These are phyloP conservation scores for Archilochus colubris DNA, from an alignment of 2,113 vertebrate genomes.

Conservation along the genomic window DNA sequence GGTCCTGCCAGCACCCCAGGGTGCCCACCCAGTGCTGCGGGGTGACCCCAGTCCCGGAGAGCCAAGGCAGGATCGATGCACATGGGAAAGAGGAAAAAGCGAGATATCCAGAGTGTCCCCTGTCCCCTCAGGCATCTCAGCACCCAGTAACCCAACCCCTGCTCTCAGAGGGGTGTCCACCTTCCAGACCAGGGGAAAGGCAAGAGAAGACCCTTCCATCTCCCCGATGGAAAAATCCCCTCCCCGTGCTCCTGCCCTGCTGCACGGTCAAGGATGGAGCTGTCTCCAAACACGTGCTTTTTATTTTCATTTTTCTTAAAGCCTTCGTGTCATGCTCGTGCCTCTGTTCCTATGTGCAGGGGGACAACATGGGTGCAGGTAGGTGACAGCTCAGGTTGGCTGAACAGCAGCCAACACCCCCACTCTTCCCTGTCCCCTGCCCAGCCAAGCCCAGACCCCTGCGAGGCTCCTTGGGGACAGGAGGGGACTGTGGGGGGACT, in stretches of 20 bases:
- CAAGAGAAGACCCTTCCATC: neutral
- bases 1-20: neutral
- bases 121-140: accelerated
- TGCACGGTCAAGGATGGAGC: accelerated
- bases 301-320: neutral
- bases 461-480: accelerated
- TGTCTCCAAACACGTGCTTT: neutral
- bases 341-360: accelerated
- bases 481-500: accelerated
- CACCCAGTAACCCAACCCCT: accelerated
- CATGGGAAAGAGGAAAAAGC: neutral
- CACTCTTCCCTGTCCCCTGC: neutral
- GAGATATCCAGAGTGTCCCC: accelerated
- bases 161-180: neutral
- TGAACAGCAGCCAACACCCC: accelerated
- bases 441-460: accelerated
- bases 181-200: neutral
- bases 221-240: accelerated
- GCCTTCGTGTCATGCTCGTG: accelerated
- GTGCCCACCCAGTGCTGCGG: neutral
- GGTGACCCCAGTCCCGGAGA: neutral
- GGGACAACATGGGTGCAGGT: accelerated
- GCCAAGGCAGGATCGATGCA: accelerated
- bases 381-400: neutral
- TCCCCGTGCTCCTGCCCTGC: neutral